phyloP scores from a whole-genome alignment of 64 coral and sea anemone genomes.

The Montipora foliosa region DNA sequence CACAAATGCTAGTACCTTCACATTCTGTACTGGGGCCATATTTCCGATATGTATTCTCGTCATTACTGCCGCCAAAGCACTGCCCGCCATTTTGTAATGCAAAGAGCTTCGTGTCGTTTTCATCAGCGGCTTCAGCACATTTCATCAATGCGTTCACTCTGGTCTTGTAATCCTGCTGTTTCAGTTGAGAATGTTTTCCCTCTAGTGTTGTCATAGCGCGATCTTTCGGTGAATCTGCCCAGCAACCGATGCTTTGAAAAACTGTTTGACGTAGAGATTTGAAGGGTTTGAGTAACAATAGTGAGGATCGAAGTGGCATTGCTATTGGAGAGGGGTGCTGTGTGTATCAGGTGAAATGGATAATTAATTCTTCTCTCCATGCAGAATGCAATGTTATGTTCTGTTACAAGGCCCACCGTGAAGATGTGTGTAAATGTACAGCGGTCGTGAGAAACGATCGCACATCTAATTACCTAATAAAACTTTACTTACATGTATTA shows the following conservation, averaged over 20 bases:
- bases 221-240: constrained; percentile 49
- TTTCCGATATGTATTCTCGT: constrained; percentile 63
- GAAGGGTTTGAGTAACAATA: background rate
- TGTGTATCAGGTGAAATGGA: too few species aligned
- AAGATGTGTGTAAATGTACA: too few species aligned
- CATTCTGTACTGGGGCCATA: constrained; percentile 60
- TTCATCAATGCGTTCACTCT: constrained; percentile 81
- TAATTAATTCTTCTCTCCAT: too few species aligned
- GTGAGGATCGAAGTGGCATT: too few species aligned
- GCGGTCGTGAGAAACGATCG: too few species aligned
- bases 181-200: constrained; percentile 57
- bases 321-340: too few species aligned
- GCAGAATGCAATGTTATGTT: too few species aligned
- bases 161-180: constrained; percentile 63
- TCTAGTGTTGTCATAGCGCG: constrained; percentile 54
- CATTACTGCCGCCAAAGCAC: constrained; percentile 70
- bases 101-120: constrained; percentile 65
- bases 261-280: constrained; percentile 29
- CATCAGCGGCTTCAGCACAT: constrained; percentile 72
- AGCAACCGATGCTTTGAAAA: constrained; percentile 86
- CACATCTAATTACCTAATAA: too few species aligned
- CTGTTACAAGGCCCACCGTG: too few species aligned
- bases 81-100: constrained; percentile 82
- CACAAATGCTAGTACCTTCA: constrained; percentile 5
- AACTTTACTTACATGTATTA: too few species aligned